A percentile compares a stretch with the other conserved stretches of the same genome.
These are phyloP conservation scores for Mya arenaria DNA, from an alignment of 1,140 invertebrate genomes.

Conservation along the genomic window DNA sequence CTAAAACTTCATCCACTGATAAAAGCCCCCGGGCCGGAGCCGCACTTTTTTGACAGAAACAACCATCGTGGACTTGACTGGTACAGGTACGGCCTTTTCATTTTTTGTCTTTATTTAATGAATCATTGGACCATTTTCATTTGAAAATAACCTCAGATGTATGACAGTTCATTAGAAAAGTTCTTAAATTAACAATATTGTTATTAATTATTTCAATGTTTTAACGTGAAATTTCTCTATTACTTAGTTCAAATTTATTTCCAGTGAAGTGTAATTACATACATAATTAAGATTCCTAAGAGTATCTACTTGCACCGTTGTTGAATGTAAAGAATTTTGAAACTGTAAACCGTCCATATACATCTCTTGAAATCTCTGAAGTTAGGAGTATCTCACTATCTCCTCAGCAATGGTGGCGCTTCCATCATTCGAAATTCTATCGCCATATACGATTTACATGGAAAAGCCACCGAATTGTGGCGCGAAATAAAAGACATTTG, in stretches of 20 bases:
- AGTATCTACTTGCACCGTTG: too few species aligned
- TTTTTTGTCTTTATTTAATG: not conserved
- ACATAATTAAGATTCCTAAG: too few species aligned
- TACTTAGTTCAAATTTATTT: not conserved
- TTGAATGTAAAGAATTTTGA: too few species aligned
- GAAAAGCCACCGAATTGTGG: too few species aligned
- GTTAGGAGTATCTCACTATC: too few species aligned
- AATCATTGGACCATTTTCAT: not conserved
- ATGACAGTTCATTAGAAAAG: not conserved
- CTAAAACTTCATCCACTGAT: slow-evolving; percentile 79
- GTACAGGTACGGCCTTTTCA: slow-evolving; percentile 72
- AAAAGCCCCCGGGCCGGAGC: slow-evolving; percentile 65
- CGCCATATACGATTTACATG: too few species aligned
- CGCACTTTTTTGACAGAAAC: slow-evolving; percentile 81
- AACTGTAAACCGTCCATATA: too few species aligned
- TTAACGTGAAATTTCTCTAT: not conserved
- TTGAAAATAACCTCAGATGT: not conserved
- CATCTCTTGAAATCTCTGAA: too few species aligned
- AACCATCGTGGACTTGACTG: slow-evolving; percentile 79
- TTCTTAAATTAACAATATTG: not conserved
- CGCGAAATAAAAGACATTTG: too few species aligned
- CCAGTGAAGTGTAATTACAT: not conserved
- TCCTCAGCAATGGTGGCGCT: too few species aligned
- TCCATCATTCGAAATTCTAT: too few species aligned
- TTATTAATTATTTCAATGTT: not conserved